Base-by-base conservation (phyloP, 2,888 invertebrate genomes). In the Leptinotarsa peninsularis region DNA sequence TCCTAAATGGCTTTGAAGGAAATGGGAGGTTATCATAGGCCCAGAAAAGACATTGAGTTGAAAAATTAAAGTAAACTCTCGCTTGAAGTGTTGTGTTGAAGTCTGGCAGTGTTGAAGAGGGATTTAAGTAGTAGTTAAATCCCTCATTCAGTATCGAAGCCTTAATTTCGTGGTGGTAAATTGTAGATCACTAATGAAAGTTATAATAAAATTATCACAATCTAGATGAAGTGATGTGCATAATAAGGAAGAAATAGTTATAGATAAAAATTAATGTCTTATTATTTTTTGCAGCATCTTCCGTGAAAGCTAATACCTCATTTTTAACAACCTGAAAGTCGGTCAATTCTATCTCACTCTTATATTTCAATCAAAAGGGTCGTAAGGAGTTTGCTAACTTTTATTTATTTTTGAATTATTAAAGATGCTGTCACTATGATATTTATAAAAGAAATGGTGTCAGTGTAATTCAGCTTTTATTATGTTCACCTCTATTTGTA, bases 401-500 rank as follows among this genome's bases (percentile, higher is more conserved):
- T 68, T 56, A 54, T 56, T 67, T 18, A 54, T 56, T 68, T 21
- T 68, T 23, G 10, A 70, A 49, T 56, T 27, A 49, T 43, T 4
- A 49, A 15, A 43, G 33, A 27, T 43, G 33, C 63, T 63, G 63
- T 18, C 63, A n/a, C 33, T 63, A 63, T 63, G 63, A 52, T 68
- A 68, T 68, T 68, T 52, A 23, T 68, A n/a, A 50, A 68, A 23
- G 21, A 63, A 33, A 68, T 68, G 4, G 21, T 70, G 58, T 50
- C 58, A 60, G 70, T 49, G 49, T 70, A 21, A 58, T 56, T 56
- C 17, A 56, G 18, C 33, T 56, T 70, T 49, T 58, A 49, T 70
- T 58, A 7, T 58, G 70, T 70, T 58, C 43, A 18, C 58, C 58
- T 18, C 58, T 63, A 70, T 17, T 70, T 70, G 70, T 70, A 70